These are phyloP conservation scores for Tetragonisca angustula DNA, from an alignment of 2,888 invertebrate genomes.

Conservation along the genomic window DNA sequence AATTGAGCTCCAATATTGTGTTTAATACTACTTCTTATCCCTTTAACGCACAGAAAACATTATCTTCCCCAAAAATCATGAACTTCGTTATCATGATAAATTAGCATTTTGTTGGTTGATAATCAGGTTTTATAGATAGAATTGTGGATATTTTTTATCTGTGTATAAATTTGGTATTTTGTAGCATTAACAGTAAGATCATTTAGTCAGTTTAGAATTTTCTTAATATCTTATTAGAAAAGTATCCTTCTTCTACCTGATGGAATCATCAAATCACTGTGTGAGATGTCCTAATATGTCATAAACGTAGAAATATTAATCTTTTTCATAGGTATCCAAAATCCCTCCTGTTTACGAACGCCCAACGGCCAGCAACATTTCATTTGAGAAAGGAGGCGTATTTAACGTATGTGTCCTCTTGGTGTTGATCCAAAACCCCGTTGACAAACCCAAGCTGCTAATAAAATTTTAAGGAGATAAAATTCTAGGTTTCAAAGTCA, in stretches of 20 bases:
- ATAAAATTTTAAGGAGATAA: slow-evolving; percentile 29
- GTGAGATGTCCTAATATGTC: neutral
- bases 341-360: slow-evolving; percentile 82
- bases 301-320: neutral
- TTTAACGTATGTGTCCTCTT: slow-evolving; percentile 75
- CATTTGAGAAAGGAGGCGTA: slow-evolving; percentile 80
- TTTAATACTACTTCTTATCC: slow-evolving; percentile 1
- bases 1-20: neutral
- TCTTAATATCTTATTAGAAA: neutral
- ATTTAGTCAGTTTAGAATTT: neutral
- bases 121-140: slow-evolving; percentile 17
- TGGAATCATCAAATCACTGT: neutral
- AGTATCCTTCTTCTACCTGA: neutral
- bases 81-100: slow-evolving; percentile 56
- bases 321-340: slow-evolving; percentile 76
- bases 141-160: slow-evolving; percentile 48
- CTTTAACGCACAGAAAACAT: neutral
- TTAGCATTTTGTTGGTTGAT: slow-evolving; percentile 38
- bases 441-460: neutral
- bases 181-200: neutral
- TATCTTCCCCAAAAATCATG: slow-evolving; percentile 29
- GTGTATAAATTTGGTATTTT: slow-evolving; percentile 1
- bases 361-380: slow-evolving; percentile 83
- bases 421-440: neutral
- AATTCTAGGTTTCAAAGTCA: slow-evolving; percentile 74